phyloP scores from a whole-genome alignment of 2,113 vertebrate species.

The Phoxinus phoxinus region DNA sequence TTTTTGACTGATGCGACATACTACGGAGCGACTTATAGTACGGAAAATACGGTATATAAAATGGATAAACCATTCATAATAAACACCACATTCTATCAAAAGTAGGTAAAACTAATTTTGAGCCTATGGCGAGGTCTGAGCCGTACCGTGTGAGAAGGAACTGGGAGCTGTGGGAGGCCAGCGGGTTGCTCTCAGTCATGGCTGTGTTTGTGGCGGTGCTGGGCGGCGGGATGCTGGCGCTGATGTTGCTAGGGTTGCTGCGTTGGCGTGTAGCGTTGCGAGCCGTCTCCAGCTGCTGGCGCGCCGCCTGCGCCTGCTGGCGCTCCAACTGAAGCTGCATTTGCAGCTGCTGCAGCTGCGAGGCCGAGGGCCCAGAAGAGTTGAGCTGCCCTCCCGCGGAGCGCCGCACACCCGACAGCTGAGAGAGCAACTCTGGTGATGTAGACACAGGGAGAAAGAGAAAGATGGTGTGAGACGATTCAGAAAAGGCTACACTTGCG shows the following conservation, averaged over 20 bases:
- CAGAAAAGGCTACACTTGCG: not conserved
- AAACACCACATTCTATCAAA: too few species aligned
- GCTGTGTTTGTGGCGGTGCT: conserved; percentile 83
- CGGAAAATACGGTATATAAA: too few species aligned
- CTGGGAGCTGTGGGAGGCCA: conserved; percentile 90
- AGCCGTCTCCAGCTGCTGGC: conserved; percentile 94
- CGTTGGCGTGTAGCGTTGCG: conserved; percentile 88
- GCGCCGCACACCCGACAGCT: conserved; percentile 96
- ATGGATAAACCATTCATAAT: too few species aligned
- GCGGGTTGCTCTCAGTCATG: conserved; percentile 85
- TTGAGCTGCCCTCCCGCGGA: conserved; percentile 97
- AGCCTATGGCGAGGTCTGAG: not conserved
- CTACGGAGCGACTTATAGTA: too few species aligned
- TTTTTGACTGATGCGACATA: too few species aligned
- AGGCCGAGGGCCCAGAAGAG: conserved; percentile 95
- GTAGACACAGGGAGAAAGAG: not conserved
- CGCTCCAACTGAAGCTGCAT: conserved; percentile 98
- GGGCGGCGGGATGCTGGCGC: conserved; percentile 85
- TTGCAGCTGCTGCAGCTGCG: conserved; percentile 97
- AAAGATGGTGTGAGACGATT: not conserved
- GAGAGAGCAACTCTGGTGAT: conserved; percentile 92
- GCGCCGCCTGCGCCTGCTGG: conserved; percentile 95
- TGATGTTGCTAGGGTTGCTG: conserved; percentile 89
- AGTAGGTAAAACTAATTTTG: not conserved
- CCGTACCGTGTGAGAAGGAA: conserved; percentile 95